These are phyloP conservation scores for Marronus borbonicus DNA, from an alignment of 2,888 invertebrate species.

Conservation along the genomic window DNA sequence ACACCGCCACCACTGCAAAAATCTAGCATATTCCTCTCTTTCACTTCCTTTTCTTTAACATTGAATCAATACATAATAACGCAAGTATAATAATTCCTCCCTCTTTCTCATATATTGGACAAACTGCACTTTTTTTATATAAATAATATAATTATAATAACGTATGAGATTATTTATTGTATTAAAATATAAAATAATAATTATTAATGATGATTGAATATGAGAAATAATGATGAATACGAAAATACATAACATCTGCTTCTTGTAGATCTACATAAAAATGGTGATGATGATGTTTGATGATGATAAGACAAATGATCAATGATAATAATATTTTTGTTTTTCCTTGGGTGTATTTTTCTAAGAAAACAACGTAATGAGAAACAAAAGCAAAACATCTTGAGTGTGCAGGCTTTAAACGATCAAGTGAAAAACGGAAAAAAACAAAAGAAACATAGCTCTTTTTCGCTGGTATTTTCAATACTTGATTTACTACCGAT, in stretches of 20 bases:
- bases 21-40: too few relatives aligned
- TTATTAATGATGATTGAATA: constrained; percentile 18
- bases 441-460: neutral
- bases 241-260: constrained; percentile 45
- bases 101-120: constrained; percentile 56
- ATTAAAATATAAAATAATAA: constrained; percentile 48
- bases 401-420: constrained; percentile 48
- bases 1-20: too few relatives aligned
- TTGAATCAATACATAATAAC: neutral
- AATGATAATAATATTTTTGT: neutral
- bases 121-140: constrained; percentile 53
- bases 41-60: too few relatives aligned
- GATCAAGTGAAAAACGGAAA: constrained; percentile 48
- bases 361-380: neutral
- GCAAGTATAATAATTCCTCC: constrained; percentile 10
- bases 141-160: constrained; percentile 45
- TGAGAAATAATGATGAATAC: constrained; percentile 11
- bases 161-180: constrained; percentile 53
- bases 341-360: constrained; percentile 47
- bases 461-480: too few relatives aligned
- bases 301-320: neutral
- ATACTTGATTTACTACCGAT: too few relatives aligned
- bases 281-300: neutral
- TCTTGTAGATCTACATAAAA: constrained; percentile 43
- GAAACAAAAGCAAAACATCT: neutral